Evolutionary conservation across 2,888 invertebrate genomes (phyloP).

Genomic region (Lasioglossum lativentre): DNA sequence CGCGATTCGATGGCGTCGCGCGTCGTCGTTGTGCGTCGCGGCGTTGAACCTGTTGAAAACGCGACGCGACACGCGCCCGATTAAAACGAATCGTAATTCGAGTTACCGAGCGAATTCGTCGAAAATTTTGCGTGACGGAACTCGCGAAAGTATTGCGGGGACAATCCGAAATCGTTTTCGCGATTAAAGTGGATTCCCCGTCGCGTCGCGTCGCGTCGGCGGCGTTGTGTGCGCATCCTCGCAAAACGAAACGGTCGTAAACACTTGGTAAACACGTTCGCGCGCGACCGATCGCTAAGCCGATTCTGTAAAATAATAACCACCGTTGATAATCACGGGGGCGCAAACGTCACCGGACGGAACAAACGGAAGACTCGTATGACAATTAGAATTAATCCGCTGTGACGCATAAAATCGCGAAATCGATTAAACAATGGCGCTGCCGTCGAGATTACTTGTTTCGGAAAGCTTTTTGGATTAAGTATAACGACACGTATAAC

Average conservation of each 20-base stretch:
- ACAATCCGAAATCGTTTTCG: neutral
- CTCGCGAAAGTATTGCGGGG: neutral
- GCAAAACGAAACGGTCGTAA: neutral
- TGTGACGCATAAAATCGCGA: neutral
- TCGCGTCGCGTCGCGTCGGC: neutral
- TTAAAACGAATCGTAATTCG: neutral
- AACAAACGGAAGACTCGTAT: neutral
- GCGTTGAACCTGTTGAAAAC: neutral
- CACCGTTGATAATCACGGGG: neutral
- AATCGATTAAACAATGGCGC: neutral
- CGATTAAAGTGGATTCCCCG: neutral
- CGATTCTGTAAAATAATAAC: conserved; percentile 22
- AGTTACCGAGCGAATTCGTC: neutral
- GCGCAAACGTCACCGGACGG: neutral
- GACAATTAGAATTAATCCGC: neutral
- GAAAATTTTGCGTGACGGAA: neutral
- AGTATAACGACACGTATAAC: neutral
- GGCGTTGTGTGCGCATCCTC: neutral
- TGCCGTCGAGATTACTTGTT: neutral
- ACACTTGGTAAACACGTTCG: neutral
- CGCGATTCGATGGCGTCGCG: neutral
- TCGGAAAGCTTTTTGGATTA: neutral
- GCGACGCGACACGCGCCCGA: neutral
- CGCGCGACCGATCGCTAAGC: conserved; percentile 9
- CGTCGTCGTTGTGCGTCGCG: neutral